Conservation (phyloP, 2,888 invertebrate genomes). For the Drosophila melanocephala region DNA sequence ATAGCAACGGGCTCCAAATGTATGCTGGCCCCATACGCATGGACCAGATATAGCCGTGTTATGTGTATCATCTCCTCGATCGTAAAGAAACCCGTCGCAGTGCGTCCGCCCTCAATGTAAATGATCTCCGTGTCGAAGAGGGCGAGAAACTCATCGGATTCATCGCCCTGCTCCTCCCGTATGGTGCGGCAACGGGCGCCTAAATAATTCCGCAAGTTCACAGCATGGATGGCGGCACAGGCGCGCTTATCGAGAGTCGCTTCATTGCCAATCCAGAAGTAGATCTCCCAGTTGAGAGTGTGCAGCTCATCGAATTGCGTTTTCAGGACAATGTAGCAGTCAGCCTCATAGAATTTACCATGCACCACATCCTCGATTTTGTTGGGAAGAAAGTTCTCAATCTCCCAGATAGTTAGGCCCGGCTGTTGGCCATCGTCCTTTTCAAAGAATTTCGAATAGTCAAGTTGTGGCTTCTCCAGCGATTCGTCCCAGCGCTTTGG, state of each 20-base stretch:
- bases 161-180: slow-evolving; percentile 98
- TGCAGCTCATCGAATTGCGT: slow-evolving; percentile 94
- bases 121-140: slow-evolving; percentile 96
- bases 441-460: slow-evolving; percentile 99
- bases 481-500: slow-evolving; percentile 99
- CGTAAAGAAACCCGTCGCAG: slow-evolving; percentile 98
- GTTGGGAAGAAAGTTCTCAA: slow-evolving; percentile 99
- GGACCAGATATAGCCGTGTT: slow-evolving; percentile 94
- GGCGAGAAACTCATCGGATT: slow-evolving; percentile 97
- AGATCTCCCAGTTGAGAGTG: slow-evolving; percentile 97
- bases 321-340: slow-evolving; percentile 98
- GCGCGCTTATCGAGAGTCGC: slow-evolving; percentile 90
- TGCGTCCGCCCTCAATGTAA: slow-evolving; percentile 98
- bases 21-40: slow-evolving; percentile 93
- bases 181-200: slow-evolving; percentile 97
- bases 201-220: slow-evolving; percentile 97
- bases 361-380: slow-evolving; percentile 96
- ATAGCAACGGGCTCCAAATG: slow-evolving; percentile 95
- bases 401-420: slow-evolving; percentile 98
- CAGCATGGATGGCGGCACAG: slow-evolving; percentile 95
- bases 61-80: slow-evolving; percentile 96
- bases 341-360: slow-evolving; percentile 99
- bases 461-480: slow-evolving; percentile 96
- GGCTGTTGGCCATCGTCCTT: slow-evolving; percentile 97
- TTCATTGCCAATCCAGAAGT: slow-evolving; percentile 99